Evolutionary conservation across 92 coral and sea anemone genomes (phyloP).

Genomic region (Meandrina meandrites): DNA sequence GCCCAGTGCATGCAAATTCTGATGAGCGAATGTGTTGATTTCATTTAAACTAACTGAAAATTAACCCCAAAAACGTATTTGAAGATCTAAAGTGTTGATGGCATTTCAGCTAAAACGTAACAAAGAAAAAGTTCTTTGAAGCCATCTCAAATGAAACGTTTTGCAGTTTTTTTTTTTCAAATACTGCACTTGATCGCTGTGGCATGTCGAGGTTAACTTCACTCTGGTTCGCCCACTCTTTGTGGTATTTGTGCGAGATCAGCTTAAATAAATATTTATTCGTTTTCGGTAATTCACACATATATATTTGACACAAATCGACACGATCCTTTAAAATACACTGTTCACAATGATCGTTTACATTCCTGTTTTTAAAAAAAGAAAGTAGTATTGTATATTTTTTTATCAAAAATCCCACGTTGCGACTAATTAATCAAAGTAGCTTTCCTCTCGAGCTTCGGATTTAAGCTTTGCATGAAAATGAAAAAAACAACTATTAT

Average conservation of each 20-base stretch:
- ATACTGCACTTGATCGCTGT: neutral
- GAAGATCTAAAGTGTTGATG: neutral
- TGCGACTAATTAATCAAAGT: conserved; percentile 2
- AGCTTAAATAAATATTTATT: conserved; percentile 22
- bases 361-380: neutral
- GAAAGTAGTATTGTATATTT: neutral
- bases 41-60: neutral
- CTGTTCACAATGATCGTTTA: neutral
- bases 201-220: neutral
- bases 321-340: neutral
- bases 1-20: neutral
- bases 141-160: neutral
- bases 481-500: neutral
- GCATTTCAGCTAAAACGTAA: neutral
- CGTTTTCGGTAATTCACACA: conserved; percentile 1
- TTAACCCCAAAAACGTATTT: neutral
- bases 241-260: neutral
- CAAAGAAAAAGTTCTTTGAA: neutral
- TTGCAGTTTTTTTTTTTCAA: neutral
- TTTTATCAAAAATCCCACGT: neutral
- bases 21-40: neutral
- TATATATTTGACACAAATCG: neutral
- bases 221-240: neutral
- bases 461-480: neutral
- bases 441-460: neutral